Evolutionary conservation across 2,113 vertebrate species (phyloP).

Genomic region (Chloebia gouldiae): DNA sequence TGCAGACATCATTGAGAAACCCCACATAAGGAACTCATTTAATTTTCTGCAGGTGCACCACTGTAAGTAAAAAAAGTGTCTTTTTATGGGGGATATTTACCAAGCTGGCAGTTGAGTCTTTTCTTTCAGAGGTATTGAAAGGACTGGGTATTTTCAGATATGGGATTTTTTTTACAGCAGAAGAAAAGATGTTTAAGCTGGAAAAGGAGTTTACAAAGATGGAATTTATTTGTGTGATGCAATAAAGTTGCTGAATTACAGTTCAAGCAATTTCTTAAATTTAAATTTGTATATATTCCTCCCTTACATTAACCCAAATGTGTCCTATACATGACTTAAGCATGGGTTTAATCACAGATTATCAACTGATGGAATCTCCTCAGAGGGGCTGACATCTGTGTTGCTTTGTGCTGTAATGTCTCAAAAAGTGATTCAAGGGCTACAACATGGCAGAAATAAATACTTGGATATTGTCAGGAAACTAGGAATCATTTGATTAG

Average conservation of each 20-base stretch:
- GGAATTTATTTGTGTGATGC: neutral
- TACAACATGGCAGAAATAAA: neutral
- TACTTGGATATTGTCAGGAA: neutral
- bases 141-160: neutral
- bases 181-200: neutral
- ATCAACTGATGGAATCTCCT: neutral
- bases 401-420: neutral
- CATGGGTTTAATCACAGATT: neutral
- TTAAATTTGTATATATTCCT: neutral
- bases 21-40: neutral
- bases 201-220: neutral
- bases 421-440: neutral
- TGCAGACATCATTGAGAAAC: neutral
- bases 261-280: neutral
- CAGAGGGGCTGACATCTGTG: neutral
- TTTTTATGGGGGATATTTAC: neutral
- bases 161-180: neutral
- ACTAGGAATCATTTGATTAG: neutral
- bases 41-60: neutral
- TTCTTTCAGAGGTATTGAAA: neutral
- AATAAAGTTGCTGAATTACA: neutral
- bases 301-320: neutral
- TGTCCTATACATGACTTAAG: neutral
- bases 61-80: neutral
- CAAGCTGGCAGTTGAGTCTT: neutral